Base-by-base conservation (phyloP, 2,113 vertebrate genomes). In the Vicugna pacos region DNA sequence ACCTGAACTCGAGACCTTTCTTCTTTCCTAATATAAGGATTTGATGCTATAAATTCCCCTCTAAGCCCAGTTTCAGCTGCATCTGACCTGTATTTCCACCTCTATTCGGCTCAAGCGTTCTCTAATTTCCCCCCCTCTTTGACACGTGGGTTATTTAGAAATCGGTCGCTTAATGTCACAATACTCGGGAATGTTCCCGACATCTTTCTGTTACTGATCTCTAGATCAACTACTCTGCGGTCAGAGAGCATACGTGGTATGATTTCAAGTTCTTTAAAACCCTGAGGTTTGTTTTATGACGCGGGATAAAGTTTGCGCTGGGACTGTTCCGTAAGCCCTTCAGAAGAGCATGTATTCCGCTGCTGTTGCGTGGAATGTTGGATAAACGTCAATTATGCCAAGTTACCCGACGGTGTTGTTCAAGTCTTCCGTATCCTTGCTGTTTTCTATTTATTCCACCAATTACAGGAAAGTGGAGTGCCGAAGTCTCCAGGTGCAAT, bases 1-100 rank as follows among this genome's bases (percentile, higher is more conserved):
- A 56, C 17, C 72, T 82, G 64, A 83, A 67, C 89, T 62, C 64
- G 20, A 93, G 70, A 62, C 17, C 8, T 95, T 89, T 76, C 64
- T 76, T 94, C 79, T 86, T 97, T 96, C 54, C 64, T 87, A 86
- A 75, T 5, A 22, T 42, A 85, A 94, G 26, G 56, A 93, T 84
- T 69, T 64, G n/a, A 94, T 14, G 3, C 62, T 80, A 80, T 54
- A 70, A 73, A 80, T 88, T 46, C 82, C 64, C 76, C 8, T 73
- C n/a, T 67, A 82, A 82, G 26, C 1, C 30, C 35, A 87, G 56
- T 7, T 65, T 83, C 38, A 58, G 38, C 35, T 77, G 20, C 56
- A 72, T 50, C 6, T 83, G 42, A 13, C 8, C 46, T 87, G 2
- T 73, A 64, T 72, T 86, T 90, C 93, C 54, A 81, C 46, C 86